phyloP scores from a whole-genome alignment of 2,888 invertebrate species.

The Abrostola triplasia region DNA sequence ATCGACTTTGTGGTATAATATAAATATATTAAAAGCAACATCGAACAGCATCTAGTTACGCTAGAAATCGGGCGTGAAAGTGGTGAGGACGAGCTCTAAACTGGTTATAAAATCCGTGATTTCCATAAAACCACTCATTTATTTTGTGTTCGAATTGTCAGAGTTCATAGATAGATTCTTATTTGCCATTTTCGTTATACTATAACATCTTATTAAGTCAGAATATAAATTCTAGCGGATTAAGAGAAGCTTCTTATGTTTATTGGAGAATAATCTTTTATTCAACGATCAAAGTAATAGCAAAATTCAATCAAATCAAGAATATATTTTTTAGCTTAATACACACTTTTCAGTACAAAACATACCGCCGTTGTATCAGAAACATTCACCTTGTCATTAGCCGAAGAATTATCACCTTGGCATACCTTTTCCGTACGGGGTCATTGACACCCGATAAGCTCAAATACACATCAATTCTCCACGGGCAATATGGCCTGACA shows the following conservation, averaged over 20 bases:
- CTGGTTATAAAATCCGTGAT: slow-evolving; percentile 75
- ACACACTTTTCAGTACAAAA: slow-evolving; percentile 11
- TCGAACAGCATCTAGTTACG: slow-evolving; percentile 64
- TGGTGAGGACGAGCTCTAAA: slow-evolving; percentile 72
- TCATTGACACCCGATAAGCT: slow-evolving; percentile 76
- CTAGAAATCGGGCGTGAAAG: slow-evolving; percentile 83
- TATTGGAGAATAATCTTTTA: slow-evolving; percentile 30
- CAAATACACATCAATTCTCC: slow-evolving; percentile 37
- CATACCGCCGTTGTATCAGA: slow-evolving; percentile 17
- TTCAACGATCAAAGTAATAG: slow-evolving; percentile 15
- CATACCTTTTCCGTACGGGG: slow-evolving; percentile 78
- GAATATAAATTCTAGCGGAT: slow-evolving; percentile 29
- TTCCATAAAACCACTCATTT: slow-evolving; percentile 72
- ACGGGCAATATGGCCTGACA: slow-evolving; percentile 12
- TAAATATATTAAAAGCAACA: slow-evolving; percentile 66
- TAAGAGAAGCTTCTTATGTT: slow-evolving; percentile 16
- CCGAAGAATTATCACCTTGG: slow-evolving; percentile 75
- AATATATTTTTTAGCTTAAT: slow-evolving; percentile 7
- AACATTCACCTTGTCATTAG: slow-evolving; percentile 66
- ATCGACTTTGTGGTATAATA: slow-evolving; percentile 30
- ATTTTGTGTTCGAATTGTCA: slow-evolving; percentile 59
- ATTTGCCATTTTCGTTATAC: slow-evolving; percentile 41
- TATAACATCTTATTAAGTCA: slow-evolving; percentile 20
- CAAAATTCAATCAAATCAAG: too few species aligned
- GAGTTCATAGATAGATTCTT: slow-evolving; percentile 45